phyloP scores from a whole-genome alignment of 1,140 invertebrate genomes.

The Solenopsis invicta region DNA sequence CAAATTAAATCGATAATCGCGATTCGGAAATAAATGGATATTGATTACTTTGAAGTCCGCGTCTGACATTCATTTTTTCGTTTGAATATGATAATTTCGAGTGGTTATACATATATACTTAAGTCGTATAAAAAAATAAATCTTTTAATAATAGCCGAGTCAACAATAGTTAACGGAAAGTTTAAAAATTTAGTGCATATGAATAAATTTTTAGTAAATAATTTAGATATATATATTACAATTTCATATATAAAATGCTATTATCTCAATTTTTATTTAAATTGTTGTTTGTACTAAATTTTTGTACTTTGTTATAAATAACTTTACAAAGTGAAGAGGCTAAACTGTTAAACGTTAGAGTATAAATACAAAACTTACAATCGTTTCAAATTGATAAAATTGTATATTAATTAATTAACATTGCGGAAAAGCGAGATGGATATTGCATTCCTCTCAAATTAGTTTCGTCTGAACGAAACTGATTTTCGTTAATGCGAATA shows the following conservation, averaged over 20 bases:
- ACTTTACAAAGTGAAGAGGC: neutral
- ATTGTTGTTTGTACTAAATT: neutral
- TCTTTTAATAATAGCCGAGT: neutral
- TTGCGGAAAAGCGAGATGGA: neutral
- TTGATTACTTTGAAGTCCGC: conserved; percentile 24
- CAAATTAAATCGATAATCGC: conserved; percentile 25
- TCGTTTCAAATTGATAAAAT: conserved; percentile 1
- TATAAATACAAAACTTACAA: neutral
- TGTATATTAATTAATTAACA: neutral
- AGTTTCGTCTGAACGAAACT: too few species aligned
- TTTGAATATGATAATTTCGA: neutral
- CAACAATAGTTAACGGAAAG: neutral
- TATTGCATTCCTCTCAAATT: neutral
- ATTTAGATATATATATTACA: neutral
- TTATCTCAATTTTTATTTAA: neutral
- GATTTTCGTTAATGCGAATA: conserved; percentile 22
- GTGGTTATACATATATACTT: neutral
- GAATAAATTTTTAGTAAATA: neutral
- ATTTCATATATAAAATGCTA: conserved; percentile 1
- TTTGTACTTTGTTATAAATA: neutral
- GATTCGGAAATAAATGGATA: neutral
- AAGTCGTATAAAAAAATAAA: neutral
- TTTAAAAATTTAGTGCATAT: neutral
- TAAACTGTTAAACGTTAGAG: neutral
- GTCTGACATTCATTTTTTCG: neutral